Base-by-base conservation (phyloP, 1,140 invertebrate genomes). In the Bombus fervidus region DNA sequence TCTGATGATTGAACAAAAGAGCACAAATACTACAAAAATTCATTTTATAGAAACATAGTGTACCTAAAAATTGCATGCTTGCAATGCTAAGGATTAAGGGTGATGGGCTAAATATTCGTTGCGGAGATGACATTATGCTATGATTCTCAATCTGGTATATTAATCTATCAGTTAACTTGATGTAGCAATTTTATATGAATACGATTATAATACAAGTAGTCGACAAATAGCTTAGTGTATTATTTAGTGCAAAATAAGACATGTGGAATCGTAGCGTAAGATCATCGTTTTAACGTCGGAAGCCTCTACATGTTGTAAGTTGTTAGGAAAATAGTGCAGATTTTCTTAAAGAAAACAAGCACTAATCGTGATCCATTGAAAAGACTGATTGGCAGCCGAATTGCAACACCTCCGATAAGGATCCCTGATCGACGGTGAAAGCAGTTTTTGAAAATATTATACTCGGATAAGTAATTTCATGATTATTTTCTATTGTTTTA, bases 11-110 rank as follows among this genome's bases (percentile, higher is more conserved):
- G 78, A 81, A 90, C 59, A 53, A 90, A 82, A 68, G 74, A 88
- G 80, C 80, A 77, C 89, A 86, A 75, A 90, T 88, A 78, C 53
- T 83, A 85, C 64, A 81, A 87, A 81, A 81, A 76, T 89, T 85
- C 73, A 90, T 87, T 77, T 84, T 31, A 90, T 91, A 91, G 90
- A 91, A 71, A 79, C 47, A 87, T 91, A 93, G 92, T 93, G 90
- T 91, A 91, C 87, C 83, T 88, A 90, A 91, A 83, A 93, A 87
- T 92, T 95, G 95, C 95, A 95, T 95, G 95, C 91, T 92, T 94
- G 91, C 90, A 89, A 94, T 92, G 91, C 91, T 94, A 93, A 93
- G 91, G 87, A 91, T 89, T 92, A 91, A 93, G 90, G 94, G 94
- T 95, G 94, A 94, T 94, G 94, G 94, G 93, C 90, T 89, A 88